These are phyloP conservation scores for Ictalurus furcatus DNA, from an alignment of 2,113 vertebrate species.

Conservation along the genomic window DNA sequence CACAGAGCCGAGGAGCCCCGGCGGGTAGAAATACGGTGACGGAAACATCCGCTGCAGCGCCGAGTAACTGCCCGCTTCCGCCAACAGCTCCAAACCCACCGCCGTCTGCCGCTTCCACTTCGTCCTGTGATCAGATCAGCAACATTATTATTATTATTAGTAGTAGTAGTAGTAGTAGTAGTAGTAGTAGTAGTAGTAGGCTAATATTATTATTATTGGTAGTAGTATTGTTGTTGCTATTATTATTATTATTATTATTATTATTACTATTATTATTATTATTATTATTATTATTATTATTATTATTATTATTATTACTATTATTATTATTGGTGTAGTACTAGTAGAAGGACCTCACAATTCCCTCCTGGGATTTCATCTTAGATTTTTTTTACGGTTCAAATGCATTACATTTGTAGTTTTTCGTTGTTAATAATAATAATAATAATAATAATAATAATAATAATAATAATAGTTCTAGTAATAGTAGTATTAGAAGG, in stretches of 20 bases:
- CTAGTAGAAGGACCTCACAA: neutral
- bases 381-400: neutral
- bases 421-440: neutral
- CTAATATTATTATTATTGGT: too few species aligned
- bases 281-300: slow-evolving; percentile 9
- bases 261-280: neutral
- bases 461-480: neutral
- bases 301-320: slow-evolving; percentile 9
- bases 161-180: too few species aligned
- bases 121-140: slow-evolving; percentile 80
- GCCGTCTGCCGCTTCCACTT: slow-evolving; percentile 97
- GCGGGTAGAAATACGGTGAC: slow-evolving; percentile 97
- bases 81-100: slow-evolving; percentile 91
- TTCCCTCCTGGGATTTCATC: neutral
- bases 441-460: neutral
- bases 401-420: neutral
- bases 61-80: slow-evolving; percentile 96
- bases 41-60: slow-evolving; percentile 98
- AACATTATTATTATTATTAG: slow-evolving; percentile 44
- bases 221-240: neutral
- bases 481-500: neutral
- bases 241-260: slow-evolving; percentile 1
- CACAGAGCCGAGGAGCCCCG: slow-evolving; percentile 91
- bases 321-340: neutral
- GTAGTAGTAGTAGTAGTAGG: too few species aligned